Base-by-base conservation (phyloP, 2,888 invertebrate species). In the Phytoseiulus persimilis region DNA sequence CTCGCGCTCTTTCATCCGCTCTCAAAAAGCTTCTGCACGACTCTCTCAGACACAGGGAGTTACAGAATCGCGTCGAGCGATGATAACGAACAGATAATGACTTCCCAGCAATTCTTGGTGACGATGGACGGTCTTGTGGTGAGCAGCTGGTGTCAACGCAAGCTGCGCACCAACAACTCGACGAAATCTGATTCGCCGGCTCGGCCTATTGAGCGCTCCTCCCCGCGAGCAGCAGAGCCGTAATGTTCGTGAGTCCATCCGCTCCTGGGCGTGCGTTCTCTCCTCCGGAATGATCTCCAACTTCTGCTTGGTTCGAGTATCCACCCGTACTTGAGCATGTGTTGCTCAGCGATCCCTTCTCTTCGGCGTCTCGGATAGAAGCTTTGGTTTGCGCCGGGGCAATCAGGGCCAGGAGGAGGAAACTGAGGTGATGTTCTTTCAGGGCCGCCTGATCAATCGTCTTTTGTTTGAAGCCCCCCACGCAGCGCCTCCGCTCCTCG, bases 101-200 rank as follows among this genome's bases (percentile, higher is more conserved):
- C 65, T 2, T 6, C 5, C 65, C 11, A 28, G 28, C 28, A 65
- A 65, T 23, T 65, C 65, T 23, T 28, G 65, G 18, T 65, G 65
- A 28, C 65, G 65, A 28, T 28, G 65, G 65, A 65, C 9, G 65
- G 18, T 65, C 65, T 65, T 65, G 65, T 23, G 65, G 65, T 65
- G 65, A 65, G 65, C 65, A 65, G 65, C 65, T 65, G 65, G 65
- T 65, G 65, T 65, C 65, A 65, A 65, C 65, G 65, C 65, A 65
- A 65, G 65, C 65, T 65, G 65, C 65, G 65, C 65, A 65, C 28
- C 65, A 65, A 65, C 65, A 65, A 65, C 65, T 65, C 65, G 18
- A 65, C 65, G 28, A 1, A 65, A 14, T 65, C 65, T 65, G 65
- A 65, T 65, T 65, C 65, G 65, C 1, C 1, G 23, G 2, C 11